Evolutionary conservation across 2,797 vertebrate genomes (phyloP), one percentile per base, ranked within the genome.

Genomic region (Cottoperca gobio): DNA sequence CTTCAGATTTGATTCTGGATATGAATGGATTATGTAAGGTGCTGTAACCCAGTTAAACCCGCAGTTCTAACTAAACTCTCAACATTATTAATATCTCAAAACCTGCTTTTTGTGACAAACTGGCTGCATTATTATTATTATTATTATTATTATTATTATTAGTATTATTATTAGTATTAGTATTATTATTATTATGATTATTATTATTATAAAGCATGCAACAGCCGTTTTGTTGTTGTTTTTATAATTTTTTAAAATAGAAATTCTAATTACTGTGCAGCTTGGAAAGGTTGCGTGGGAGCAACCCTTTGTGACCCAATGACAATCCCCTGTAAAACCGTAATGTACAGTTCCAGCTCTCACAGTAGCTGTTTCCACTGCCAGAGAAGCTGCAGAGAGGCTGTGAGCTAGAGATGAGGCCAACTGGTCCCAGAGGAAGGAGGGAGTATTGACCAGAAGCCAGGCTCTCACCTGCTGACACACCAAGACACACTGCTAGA

Each of bases 371-470:
- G 69, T 69, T 84, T 74, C 19, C 66, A 59, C 17, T 52, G 67
- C 40, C 37, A 60, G 60, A 78, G 73, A 53, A 26, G 74, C 59
- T 37, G 3, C 33, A 33, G 74, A 53, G 60, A 60, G 55, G 52
- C 62, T 66, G 42, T 42, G n/a, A 60, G 77, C 73, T 57, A 65
- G 72, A 62, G 73, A 73, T 61, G 59, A 78, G 24, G 45, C 73
- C 70, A 65, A 26, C 24, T 39, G 71, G 62, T 85, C 79, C 80
- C 76, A 73, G 58, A 60, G 76, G 73, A 42, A 19, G 46, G 80
- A 53, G 78, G 65, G 52, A 73, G 62, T 68, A 79, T 78, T 82
- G 85, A 82, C 73, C 70, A 75, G 76, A 43, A 85, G 81, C 79
- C 78, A 73, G 62, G 35, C 37, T 45, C 59, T 46, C 35, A 60